These are phyloP conservation scores for Melitaea cinxia DNA, from an alignment of 1,140 invertebrate species.

Conservation along the genomic window DNA sequence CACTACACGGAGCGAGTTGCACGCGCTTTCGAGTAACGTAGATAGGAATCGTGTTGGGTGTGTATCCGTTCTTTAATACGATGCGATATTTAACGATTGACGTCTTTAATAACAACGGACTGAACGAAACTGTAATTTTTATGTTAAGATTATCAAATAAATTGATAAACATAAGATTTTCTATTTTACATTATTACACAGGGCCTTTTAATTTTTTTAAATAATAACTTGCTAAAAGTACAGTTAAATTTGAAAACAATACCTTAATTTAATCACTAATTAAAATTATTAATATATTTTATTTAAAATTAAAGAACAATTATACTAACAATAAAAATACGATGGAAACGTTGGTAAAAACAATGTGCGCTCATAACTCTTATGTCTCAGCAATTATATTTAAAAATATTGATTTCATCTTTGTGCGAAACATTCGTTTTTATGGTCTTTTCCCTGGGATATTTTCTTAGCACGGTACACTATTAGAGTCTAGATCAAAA, in stretches of 20 bases:
- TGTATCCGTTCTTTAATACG: conserved; percentile 39
- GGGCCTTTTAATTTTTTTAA: too few species aligned
- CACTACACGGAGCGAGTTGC: conserved; percentile 66
- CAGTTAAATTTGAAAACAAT: too few species aligned
- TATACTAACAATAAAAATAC: conserved; percentile 19
- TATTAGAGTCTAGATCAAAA: conserved; percentile 8
- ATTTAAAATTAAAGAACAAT: too few species aligned
- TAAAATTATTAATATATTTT: too few species aligned
- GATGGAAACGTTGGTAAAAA: conserved; percentile 56
- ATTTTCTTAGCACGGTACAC: conserved; percentile 14
- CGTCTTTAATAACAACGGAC: neutral
- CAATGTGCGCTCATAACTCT: conserved; percentile 66
- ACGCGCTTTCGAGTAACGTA: conserved; percentile 62
- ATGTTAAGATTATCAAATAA: neutral
- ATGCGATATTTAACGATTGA: conserved; percentile 26
- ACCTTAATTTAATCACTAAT: too few species aligned
- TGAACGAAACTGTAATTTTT: neutral
- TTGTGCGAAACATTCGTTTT: conserved; percentile 26
- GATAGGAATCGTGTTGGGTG: conserved; percentile 58
- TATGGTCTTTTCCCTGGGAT: conserved; percentile 27
- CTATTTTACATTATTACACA: too few species aligned
- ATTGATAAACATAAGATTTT: too few species aligned
- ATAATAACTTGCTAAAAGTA: too few species aligned
- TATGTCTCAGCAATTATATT: conserved; percentile 74
- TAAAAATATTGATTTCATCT: conserved; percentile 77